phyloP scores from a whole-genome alignment of 2,888 invertebrate genomes.

The Erynnis tages region DNA sequence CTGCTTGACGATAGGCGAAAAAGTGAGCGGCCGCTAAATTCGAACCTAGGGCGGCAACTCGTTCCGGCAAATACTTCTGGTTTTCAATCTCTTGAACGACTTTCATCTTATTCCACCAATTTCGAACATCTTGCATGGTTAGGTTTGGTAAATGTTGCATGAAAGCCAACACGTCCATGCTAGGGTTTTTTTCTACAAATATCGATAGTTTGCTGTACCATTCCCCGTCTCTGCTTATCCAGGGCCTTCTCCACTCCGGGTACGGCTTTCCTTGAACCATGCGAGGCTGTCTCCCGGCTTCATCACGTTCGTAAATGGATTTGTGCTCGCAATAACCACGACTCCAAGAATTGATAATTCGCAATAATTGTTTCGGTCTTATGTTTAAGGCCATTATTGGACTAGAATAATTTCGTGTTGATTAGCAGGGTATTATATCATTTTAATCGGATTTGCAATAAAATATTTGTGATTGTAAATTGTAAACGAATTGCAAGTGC shows the following conservation, averaged over 20 bases:
- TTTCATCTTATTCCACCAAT: conserved; percentile 80
- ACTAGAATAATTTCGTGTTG: neutral
- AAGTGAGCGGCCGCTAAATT: conserved; percentile 95
- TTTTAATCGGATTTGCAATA: no score
- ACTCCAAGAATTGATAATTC: conserved; percentile 39
- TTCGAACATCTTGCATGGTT: conserved; percentile 66
- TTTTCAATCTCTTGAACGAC: conserved; percentile 74
- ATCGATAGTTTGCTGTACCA: conserved; percentile 81
- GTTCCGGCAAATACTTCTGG: conserved; percentile 82
- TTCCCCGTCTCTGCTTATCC: conserved; percentile 80
- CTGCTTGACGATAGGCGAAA: conserved; percentile 87
- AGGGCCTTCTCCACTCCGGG: conserved; percentile 83
- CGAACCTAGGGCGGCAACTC: conserved; percentile 85
- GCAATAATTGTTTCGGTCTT: conserved; percentile 39
- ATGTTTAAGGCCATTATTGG: conserved; percentile 45
- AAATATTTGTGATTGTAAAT: no score
- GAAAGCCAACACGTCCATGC: conserved; percentile 57
- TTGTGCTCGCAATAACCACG: conserved; percentile 61
- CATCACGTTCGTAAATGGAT: conserved; percentile 61
- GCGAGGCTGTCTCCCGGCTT: conserved; percentile 57
- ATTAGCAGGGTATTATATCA: no score
- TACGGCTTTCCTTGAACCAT: conserved; percentile 65
- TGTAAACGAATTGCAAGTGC: no score
- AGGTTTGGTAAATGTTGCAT: conserved; percentile 80
- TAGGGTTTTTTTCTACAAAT: conserved; percentile 73